These are phyloP conservation scores for Vultur gryphus DNA, from an alignment of 2,797 vertebrate genomes.

Conservation along the genomic window DNA sequence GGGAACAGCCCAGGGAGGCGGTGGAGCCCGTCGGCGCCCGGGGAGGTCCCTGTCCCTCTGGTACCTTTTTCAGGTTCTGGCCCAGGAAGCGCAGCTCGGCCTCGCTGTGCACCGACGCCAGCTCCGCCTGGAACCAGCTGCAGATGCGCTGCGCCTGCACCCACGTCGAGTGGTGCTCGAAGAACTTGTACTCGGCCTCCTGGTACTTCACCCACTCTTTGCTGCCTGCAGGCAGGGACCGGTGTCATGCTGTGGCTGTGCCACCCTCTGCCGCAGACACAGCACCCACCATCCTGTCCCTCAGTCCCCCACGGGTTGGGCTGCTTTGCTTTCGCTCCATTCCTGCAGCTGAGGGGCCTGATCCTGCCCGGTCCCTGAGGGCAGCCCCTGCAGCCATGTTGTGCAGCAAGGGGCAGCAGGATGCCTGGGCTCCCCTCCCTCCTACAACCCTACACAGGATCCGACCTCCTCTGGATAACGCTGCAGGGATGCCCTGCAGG, in stretches of 20 bases:
- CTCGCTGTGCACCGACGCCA: slow-evolving; percentile 86
- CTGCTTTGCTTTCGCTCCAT: background rate
- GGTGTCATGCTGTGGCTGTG: fast-evolving
- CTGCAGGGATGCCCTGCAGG: background rate
- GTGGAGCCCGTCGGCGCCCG: fast-evolving
- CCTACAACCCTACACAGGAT: background rate
- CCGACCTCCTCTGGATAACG: fast-evolving
- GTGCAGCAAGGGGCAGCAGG: background rate
- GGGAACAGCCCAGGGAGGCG: background rate
- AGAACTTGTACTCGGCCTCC: slow-evolving; percentile 93
- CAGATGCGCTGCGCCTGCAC: slow-evolving; percentile 93
- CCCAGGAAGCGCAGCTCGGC: slow-evolving; percentile 87
- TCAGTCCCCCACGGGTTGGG: fast-evolving
- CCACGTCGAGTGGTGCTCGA: slow-evolving; percentile 92
- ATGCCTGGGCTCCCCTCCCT: background rate
- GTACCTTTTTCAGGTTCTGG: slow-evolving; percentile 86
- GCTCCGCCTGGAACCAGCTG: slow-evolving; percentile 86
- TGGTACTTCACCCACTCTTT: slow-evolving; percentile 89
- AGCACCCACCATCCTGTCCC: fast-evolving
- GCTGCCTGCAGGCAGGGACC: slow-evolving; percentile 61
- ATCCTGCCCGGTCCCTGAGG: background rate
- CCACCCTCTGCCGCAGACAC: background rate
- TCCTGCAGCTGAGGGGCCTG: background rate
- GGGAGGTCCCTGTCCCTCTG: background rate
- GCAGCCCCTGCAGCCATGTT: too few species aligned